These are phyloP conservation scores for Erethizon dorsatum DNA, from an alignment of 2,797 vertebrate genomes.

Conservation along the genomic window DNA sequence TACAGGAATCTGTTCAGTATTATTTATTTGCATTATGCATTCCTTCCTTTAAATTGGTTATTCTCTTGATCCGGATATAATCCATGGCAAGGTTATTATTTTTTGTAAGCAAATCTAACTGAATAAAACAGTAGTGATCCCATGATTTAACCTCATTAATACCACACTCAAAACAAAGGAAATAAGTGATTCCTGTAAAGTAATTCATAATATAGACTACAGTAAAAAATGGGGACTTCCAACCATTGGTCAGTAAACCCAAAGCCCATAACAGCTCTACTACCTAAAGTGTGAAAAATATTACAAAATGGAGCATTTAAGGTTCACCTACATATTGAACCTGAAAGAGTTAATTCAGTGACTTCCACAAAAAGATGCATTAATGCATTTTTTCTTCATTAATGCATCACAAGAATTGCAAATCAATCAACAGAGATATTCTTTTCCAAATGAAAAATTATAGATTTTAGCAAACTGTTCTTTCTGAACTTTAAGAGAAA, in stretches of 20 bases:
- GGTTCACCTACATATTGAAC: neutral
- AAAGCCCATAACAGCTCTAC: neutral
- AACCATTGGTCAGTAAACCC: neutral
- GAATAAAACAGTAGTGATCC: neutral
- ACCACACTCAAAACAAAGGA: neutral
- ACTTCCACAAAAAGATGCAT: neutral
- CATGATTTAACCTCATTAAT: slow-evolving; percentile 15
- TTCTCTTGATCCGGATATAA: neutral
- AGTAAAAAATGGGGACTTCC: neutral
- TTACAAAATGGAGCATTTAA: neutral
- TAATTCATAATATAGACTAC: neutral
- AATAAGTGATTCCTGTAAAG: slow-evolving; percentile 12
- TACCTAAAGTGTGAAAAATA: neutral
- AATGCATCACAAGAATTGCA: neutral
- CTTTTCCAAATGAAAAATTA: neutral
- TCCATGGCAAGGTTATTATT: neutral
- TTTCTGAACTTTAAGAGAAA: neutral
- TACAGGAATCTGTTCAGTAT: neutral
- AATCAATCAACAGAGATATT: neutral
- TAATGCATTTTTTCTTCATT: neutral
- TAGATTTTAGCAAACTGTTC: neutral
- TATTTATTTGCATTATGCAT: neutral
- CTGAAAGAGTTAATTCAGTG: neutral
- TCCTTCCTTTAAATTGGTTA: neutral
- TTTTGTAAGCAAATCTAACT: neutral